Base-by-base conservation (phyloP, 2,888 invertebrate genomes). In the Entomobrya multifasciata region DNA sequence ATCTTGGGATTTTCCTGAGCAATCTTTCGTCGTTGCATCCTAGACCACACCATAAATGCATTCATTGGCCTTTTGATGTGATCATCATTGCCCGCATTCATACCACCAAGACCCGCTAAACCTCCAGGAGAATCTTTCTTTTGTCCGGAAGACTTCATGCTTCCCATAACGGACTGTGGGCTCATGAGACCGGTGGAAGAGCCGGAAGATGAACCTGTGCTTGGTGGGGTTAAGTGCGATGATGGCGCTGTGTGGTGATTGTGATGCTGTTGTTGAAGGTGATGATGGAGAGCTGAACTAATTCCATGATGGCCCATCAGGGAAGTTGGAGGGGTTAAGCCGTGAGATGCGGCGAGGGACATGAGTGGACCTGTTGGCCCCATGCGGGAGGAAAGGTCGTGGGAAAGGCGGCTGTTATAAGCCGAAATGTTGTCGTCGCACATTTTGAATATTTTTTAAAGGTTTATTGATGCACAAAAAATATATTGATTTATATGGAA, bases 41-140 rank as follows among this genome's bases (percentile, higher is more conserved):
- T 93, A 0, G 97, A 97, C 97, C 97, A 97, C 11, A 88, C 88
- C 98, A 98, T 98, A 93, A 98, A 98, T 0, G 98, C 98, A 93
- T 98, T 98, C 98, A 99, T 98, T 1, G 98, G 98, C 22, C 98
- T 94, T 93, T 98, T 99, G 92, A 99, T 97, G 93, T 98, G 97
- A 88, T 89, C 89, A 81, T 88, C 84, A 47, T 77, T 72, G 1
- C 36, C 65, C 17, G 88, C 25, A 52, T 78, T 78, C 27, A 80
- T 49, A 55, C 87, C 84, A 57, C 83, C 86, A 72, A 87, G 86
- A 49, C 88, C 88, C 6, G 80, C 81, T 70, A 87, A 83, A 36
- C 88, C 86, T 65, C 84, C 89, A 36, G 80, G 80, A 86, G 83
- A 83, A 84, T 86, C 76, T 55, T 84, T 84, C 80, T 88, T 83